Base-by-base conservation (phyloP, 2,797 vertebrate genomes). In the Premnoplex brunnescens region DNA sequence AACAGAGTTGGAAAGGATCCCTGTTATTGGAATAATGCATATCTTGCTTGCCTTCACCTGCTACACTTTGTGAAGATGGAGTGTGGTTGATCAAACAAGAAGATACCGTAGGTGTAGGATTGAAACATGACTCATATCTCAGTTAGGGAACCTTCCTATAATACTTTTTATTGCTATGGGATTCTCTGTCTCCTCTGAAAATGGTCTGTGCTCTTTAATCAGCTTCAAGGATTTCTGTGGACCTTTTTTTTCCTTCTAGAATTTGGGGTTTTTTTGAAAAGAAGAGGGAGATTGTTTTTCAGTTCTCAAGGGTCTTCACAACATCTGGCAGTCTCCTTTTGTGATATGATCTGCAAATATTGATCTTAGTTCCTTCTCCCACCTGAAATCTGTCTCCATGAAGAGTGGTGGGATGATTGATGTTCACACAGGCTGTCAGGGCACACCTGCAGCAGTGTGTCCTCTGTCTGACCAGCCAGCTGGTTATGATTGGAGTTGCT, bases 81-180 rank as follows among this genome's bases (percentile, higher is more conserved):
- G 19, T 14, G 24, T 27, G 36, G 7, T 23, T 64, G 34, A 21
- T 64, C 19, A 51, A 56, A 74, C 6, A 5, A 12, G 19, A 36
- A 66, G 36, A 46, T 26, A 20, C 14, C 12, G 1, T 30, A 32
- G 36, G n/a, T 9, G 1, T 46, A 34, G 56, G 28, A 32, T n/a
- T 56, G 59, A n/a, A 72, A 48, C 0, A 0, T 62, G 54, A 5
- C 49, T 74, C 27, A 0, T 5, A 2, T 4, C 44, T 21, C 71
- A 69, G 20, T 41, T 28, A 55, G 39, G 41, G 67, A 44, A 55
- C 49, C 15, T 59, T 74, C n/a, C 56, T 43, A 1, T n/a, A 30
- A 17, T 24, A 1, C 9, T 64, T 87, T n/a, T 62, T 27, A 13
- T 64, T 80, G 18, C 21, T 34, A 1, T 8, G 37, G 19, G 14